phyloP scores from a whole-genome alignment of 1,140 invertebrate genomes.

The Yoshiicerus persimilis region DNA sequence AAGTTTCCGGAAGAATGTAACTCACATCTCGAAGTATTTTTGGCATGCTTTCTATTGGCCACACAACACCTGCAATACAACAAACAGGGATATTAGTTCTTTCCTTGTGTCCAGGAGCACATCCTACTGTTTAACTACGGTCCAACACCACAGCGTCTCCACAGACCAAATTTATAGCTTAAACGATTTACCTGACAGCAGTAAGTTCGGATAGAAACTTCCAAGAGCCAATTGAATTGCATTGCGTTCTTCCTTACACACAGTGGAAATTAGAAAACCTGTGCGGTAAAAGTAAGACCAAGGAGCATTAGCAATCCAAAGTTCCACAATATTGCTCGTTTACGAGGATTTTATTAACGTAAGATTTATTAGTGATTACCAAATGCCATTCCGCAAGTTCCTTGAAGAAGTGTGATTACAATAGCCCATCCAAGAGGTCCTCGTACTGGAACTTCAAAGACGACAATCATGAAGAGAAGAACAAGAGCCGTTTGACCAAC shows the following conservation, averaged over 20 bases:
- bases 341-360: too few relatives aligned
- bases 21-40: conserved; percentile 72
- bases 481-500: conserved; percentile 85
- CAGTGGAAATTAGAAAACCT: conserved; percentile 84
- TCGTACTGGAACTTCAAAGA: conserved; percentile 77
- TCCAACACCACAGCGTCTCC: too few relatives aligned
- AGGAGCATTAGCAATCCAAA: too few relatives aligned
- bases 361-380: too few relatives aligned
- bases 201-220: conserved; percentile 87
- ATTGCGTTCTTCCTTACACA: conserved; percentile 84
- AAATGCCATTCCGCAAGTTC: conserved; percentile 90
- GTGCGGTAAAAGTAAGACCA: too few relatives aligned
- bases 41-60: conserved; percentile 93
- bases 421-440: conserved; percentile 76
- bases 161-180: not conserved
- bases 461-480: conserved; percentile 77
- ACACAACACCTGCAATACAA: conserved; percentile 70
- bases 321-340: too few relatives aligned
- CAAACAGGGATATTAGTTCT: too few relatives aligned
- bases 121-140: too few relatives aligned
- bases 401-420: conserved; percentile 71
- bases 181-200: conserved; percentile 72
- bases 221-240: conserved; percentile 91
- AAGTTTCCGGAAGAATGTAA: conserved; percentile 80
- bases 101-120: too few relatives aligned